phyloP scores from a whole-genome alignment of 2,888 invertebrate species.

The Parthenolecanium corni region DNA sequence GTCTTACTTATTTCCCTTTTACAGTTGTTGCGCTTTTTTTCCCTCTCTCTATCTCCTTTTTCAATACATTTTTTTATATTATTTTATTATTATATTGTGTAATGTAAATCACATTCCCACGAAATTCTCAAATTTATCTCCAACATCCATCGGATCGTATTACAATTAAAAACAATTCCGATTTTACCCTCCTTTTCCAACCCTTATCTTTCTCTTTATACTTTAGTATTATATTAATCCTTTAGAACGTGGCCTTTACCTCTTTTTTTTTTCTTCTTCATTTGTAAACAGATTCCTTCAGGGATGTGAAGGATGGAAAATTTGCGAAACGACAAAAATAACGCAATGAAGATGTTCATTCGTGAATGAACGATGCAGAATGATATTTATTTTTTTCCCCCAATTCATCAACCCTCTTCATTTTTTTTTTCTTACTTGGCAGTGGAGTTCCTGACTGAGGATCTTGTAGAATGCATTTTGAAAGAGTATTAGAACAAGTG shows the following conservation, averaged over 20 bases:
- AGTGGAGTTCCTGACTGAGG: no score
- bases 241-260: not conserved
- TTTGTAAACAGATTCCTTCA: not conserved
- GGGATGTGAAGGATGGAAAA: slow-evolving; percentile 7
- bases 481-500: no score
- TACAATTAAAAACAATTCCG: slow-evolving; percentile 26
- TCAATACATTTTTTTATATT: no score
- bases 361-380: not conserved
- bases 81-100: slow-evolving; percentile 2
- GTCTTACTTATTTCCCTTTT: slow-evolving; percentile 22
- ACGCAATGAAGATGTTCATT: not conserved
- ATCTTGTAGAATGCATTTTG: no score
- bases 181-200: slow-evolving; percentile 1
- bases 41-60: no score
- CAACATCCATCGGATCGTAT: slow-evolving; percentile 18
- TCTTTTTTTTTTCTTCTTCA: not conserved
- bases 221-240: not conserved
- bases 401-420: no score
- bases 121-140: slow-evolving; percentile 26
- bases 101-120: slow-evolving; percentile 25
- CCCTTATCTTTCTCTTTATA: not conserved
- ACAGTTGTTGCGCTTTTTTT: slow-evolving; percentile 15
- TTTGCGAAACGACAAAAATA: not conserved
- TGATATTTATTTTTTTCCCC: no score
- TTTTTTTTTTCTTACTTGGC: no score